phyloP scores from a whole-genome alignment of 1,140 invertebrate species.

The Listronotus bonariensis region DNA sequence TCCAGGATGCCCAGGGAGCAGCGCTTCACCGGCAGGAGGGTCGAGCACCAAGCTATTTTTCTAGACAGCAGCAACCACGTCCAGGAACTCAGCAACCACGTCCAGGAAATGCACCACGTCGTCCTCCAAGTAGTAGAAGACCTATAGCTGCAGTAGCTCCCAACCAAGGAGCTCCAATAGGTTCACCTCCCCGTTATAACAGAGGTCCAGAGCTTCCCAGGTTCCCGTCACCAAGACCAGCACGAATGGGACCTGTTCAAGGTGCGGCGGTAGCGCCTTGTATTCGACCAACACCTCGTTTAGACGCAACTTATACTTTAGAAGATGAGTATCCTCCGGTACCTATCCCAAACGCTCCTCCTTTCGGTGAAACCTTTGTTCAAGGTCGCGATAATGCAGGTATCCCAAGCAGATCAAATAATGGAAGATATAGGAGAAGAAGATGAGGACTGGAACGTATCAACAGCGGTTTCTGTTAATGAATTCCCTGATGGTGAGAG shows the following conservation, averaged over 20 bases:
- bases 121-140: background rate
- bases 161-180: no score
- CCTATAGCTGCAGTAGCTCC: no score
- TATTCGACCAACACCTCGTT: no score
- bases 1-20: background rate
- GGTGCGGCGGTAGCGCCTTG: no score
- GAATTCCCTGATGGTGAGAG: background rate
- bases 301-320: no score
- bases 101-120: background rate
- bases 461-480: slow-evolving; percentile 5
- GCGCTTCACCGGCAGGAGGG: background rate
- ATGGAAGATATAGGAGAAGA: slow-evolving; percentile 22
- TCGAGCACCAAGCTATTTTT: background rate
- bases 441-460: slow-evolving; percentile 10
- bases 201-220: no score
- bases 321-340: background rate
- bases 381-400: slow-evolving; percentile 5
- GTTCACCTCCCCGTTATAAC: no score
- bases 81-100: background rate
- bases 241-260: no score
- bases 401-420: background rate
- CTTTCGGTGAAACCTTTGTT: background rate
- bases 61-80: background rate
- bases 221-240: no score
- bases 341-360: background rate